Conservation (phyloP, 1,140 invertebrate species). For the Stratiolaelaps scimitus region DNA sequence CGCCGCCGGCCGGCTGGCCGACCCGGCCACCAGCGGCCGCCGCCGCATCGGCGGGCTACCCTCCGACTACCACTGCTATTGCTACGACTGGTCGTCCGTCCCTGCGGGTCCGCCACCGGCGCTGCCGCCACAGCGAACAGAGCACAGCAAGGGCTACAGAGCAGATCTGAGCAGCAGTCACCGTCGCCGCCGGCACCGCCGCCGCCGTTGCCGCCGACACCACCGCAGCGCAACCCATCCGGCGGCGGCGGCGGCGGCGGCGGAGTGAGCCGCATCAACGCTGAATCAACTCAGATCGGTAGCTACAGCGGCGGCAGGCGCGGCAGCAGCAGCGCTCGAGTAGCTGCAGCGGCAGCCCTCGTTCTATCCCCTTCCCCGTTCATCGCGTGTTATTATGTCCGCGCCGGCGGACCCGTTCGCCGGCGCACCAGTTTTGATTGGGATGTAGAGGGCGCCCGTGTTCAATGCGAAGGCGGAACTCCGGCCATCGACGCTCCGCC, state of each 20-base stretch:
- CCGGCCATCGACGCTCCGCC: not conserved
- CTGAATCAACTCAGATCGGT: not conserved
- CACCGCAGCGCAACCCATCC: not conserved
- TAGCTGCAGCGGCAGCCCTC: no score
- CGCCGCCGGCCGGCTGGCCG: no score
- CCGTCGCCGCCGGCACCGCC: not conserved
- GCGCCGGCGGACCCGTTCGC: not conserved
- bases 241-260: slow-evolving; percentile 1
- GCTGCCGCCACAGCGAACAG: slow-evolving; percentile 7
- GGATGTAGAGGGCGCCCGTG: slow-evolving; percentile 15
- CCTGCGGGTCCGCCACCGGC: not conserved
- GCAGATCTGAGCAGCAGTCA: no score
- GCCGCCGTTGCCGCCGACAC: slow-evolving; percentile 2
- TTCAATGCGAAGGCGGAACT: not conserved
- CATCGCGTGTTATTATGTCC: slow-evolving; percentile 28
- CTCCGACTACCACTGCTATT: no score
- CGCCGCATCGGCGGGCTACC: no score
- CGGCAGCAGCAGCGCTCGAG: no score
- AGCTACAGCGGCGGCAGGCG: no score
- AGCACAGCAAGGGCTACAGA: no score
- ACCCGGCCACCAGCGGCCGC: no score
- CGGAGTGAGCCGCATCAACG: not conserved
- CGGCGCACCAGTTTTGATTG: slow-evolving; percentile 18
- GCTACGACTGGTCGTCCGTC: not conserved
- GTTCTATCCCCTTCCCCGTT: no score